A percentile compares a stretch with the other conserved stretches of the same genome.
phyloP scores from a whole-genome alignment of 2,888 invertebrate genomes.

The Sinohyriopsis cumingii region DNA sequence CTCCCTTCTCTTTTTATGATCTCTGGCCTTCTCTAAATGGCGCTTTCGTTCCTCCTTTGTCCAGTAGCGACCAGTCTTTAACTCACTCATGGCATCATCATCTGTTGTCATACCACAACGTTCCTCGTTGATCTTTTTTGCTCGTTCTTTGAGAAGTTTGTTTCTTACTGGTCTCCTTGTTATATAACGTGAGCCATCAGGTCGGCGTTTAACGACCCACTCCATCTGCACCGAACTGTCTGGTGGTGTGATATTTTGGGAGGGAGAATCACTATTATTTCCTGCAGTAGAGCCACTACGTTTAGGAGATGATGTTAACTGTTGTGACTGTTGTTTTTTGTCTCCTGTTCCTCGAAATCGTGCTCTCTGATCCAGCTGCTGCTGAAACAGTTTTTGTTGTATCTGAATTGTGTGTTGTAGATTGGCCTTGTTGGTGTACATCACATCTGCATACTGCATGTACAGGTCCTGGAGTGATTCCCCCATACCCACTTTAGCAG shows the following conservation, averaged over 20 bases:
- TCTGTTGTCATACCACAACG: conserved; percentile 82
- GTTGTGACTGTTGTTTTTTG: conserved; percentile 16
- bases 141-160: conserved; percentile 80
- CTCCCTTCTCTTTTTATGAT: conserved; percentile 75
- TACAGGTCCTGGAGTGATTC: conserved; percentile 68
- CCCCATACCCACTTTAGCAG: conserved; percentile 30
- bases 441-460: conserved; percentile 76
- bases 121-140: conserved; percentile 80
- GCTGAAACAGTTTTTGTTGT: conserved; percentile 77
- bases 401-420: conserved; percentile 81
- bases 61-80: conserved; percentile 85
- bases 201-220: conserved; percentile 85
- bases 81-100: conserved; percentile 84
- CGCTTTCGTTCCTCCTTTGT: conserved; percentile 83
- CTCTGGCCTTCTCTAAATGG: conserved; percentile 81
- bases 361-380: conserved; percentile 63
- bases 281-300: conserved; percentile 16
- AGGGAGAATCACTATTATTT: conserved; percentile 31
- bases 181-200: conserved; percentile 85
- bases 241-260: conserved; percentile 36
- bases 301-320: conserved; percentile 20
- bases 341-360: conserved; percentile 19
- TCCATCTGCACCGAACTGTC: conserved; percentile 70
- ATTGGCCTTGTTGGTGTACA: conserved; percentile 82
- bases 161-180: conserved; percentile 81